Conservation (phyloP, 2,888 invertebrate genomes). For the Anthophora plumipes region DNA sequence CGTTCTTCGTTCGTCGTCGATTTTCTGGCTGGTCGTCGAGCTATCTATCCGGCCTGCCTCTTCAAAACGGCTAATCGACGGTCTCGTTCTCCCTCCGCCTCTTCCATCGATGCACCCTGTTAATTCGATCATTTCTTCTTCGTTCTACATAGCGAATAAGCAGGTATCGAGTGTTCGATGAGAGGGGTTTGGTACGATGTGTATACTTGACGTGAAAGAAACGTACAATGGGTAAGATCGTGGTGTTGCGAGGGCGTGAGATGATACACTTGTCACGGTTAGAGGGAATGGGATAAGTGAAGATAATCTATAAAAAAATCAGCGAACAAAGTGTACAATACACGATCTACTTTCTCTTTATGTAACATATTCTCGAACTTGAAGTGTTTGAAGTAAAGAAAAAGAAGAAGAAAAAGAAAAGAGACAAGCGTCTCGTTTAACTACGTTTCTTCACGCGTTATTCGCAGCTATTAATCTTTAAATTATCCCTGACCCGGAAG, state of each 20-base stretch:
- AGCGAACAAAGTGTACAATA: too few species aligned
- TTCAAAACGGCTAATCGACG: conserved; percentile 60
- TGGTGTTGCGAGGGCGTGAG: not conserved
- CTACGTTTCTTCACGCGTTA: too few species aligned
- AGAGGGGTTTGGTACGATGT: not conserved
- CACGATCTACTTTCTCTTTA: not conserved
- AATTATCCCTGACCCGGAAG: not conserved
- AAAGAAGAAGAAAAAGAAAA: too few species aligned
- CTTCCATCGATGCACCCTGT: conserved; percentile 72
- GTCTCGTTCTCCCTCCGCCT: conserved; percentile 60
- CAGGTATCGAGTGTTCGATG: conserved; percentile 6
- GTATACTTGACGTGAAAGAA: not conserved
- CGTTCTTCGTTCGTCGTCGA: conserved; percentile 56
- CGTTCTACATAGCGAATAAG: not conserved
- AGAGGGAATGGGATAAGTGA: not conserved
- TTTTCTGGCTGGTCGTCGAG: conserved; percentile 52
- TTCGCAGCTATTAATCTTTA: not conserved
- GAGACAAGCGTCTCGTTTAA: not conserved
- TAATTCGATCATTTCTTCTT: conserved; percentile 75
- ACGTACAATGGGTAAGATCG: not conserved
- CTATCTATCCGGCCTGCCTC: conserved; percentile 52
- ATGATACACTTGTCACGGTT: not conserved
- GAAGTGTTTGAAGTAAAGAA: not conserved
- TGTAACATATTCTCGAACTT: not conserved
- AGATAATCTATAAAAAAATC: not conserved